Evolutionary conservation across 2,888 invertebrate species (phyloP).

Genomic region (Glyphotaelius pellucidus): DNA sequence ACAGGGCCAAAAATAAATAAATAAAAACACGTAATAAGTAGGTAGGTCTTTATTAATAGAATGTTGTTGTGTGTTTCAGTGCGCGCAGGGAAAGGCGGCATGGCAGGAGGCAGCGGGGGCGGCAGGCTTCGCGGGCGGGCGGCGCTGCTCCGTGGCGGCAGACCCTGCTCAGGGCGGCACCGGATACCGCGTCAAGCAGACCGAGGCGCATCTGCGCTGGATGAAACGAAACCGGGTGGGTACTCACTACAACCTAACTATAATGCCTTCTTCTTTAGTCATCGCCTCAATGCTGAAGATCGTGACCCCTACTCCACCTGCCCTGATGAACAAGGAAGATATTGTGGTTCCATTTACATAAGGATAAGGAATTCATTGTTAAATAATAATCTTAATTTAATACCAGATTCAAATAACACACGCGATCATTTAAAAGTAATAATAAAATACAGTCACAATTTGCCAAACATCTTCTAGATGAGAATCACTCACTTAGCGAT

Average conservation of each 20-base stretch:
- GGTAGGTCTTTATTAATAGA: neutral
- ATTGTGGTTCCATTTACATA: too few species aligned
- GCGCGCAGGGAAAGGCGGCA: constrained; percentile 89
- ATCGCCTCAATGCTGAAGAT: neutral
- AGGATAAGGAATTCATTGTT: too few species aligned
- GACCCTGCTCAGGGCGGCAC: constrained; percentile 83
- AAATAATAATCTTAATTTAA: too few species aligned
- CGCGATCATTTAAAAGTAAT: too few species aligned
- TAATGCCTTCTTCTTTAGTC: neutral
- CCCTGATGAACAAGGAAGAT: too few species aligned
- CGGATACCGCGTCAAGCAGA: constrained; percentile 80
- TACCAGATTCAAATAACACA: too few species aligned
- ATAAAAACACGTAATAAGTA: too few species aligned
- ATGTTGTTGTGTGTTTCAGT: constrained; percentile 73
- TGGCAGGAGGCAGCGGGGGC: constrained; percentile 84
- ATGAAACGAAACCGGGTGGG: constrained; percentile 91
- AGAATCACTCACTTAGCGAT: too few species aligned
- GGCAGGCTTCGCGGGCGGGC: constrained; percentile 77
- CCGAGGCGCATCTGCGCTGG: constrained; percentile 85
- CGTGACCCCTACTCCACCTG: neutral
- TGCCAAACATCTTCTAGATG: too few species aligned
- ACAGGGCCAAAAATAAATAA: too few species aligned
- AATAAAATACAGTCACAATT: too few species aligned
- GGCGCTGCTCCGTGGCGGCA: constrained; percentile 77
- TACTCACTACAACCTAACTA: constrained; percentile 68